A percentile compares a stretch with the other conserved stretches of the same genome.
Conservation (phyloP, 2,888 invertebrate species). For the Troilus luridus region DNA sequence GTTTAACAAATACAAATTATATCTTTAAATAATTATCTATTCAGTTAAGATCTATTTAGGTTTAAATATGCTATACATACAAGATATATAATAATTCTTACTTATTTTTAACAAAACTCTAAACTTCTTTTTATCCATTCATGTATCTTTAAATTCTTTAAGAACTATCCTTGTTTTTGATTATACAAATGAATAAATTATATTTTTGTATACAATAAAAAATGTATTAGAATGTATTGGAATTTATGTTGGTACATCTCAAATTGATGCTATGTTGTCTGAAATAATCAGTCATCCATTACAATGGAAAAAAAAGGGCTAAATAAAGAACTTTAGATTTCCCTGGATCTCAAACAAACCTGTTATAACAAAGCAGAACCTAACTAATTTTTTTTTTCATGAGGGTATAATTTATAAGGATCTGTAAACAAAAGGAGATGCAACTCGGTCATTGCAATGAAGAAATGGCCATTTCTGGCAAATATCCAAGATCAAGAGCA, state of each 20-base stretch:
- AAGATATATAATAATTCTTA: too few species aligned
- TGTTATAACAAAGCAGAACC: too few species aligned
- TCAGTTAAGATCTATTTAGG: too few species aligned
- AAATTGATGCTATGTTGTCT: neutral
- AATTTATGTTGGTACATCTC: neutral
- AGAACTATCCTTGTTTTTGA: too few species aligned
- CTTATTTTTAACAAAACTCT: too few species aligned
- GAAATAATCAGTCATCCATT: neutral
- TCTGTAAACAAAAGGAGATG: neutral
- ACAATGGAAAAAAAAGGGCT: neutral
- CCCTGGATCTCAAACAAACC: neutral
- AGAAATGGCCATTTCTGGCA: conserved; percentile 19
- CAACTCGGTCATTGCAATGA: conserved; percentile 18
- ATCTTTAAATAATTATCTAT: too few species aligned
- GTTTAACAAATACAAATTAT: too few species aligned
- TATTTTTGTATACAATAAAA: neutral
- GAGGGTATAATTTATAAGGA: neutral
- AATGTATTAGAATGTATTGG: neutral
- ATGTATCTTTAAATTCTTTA: too few species aligned
- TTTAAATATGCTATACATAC: too few species aligned
- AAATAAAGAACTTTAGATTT: neutral
- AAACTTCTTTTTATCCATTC: too few species aligned
- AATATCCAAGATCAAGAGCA: neutral
- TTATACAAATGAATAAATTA: too few species aligned
- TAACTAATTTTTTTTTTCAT: neutral